Evolutionary conservation across 2,888 invertebrate genomes (phyloP).

Genomic region (Beris chalybata): DNA sequence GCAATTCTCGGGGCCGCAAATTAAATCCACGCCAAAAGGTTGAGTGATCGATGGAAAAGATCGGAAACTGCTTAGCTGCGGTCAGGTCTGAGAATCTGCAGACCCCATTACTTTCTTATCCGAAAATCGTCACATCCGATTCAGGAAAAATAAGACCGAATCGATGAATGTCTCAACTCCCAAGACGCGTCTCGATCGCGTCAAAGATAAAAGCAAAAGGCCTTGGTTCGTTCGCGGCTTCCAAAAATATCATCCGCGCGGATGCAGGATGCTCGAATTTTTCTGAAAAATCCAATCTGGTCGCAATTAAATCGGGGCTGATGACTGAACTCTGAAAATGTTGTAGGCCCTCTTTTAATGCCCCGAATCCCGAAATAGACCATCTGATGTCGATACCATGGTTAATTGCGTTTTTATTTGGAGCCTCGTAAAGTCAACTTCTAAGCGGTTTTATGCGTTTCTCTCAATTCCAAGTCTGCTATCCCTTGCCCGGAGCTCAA

Average conservation of each 20-base stretch:
- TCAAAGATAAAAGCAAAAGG: slow-evolving; percentile 23
- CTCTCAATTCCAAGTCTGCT: slow-evolving; percentile 1
- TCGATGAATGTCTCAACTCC: not conserved
- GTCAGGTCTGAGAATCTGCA: slow-evolving; percentile 1
- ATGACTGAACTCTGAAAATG: slow-evolving; percentile 13
- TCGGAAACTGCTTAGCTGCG: slow-evolving; percentile 13
- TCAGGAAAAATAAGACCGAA: not conserved
- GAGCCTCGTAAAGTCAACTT: slow-evolving; percentile 29
- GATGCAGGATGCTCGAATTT: slow-evolving; percentile 25
- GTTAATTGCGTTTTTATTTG: slow-evolving; percentile 36
- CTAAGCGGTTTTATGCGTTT: slow-evolving; percentile 21
- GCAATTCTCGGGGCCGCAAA: not conserved
- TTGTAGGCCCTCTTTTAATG: slow-evolving; percentile 10
- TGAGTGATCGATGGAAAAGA: slow-evolving; percentile 22
- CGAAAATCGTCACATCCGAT: not conserved
- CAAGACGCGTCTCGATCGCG: not conserved
- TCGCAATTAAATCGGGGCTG: slow-evolving; percentile 35
- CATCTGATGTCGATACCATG: slow-evolving; percentile 27
- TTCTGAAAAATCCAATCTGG: slow-evolving; percentile 36
- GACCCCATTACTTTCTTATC: not conserved
- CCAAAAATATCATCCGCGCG: slow-evolving; percentile 32
- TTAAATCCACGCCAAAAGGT: not conserved
- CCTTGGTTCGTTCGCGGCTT: slow-evolving; percentile 15
- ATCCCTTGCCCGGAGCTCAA: slow-evolving; percentile 7
- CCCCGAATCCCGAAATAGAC: slow-evolving; percentile 29